Evolutionary conservation across 2,888 invertebrate species (phyloP).

Genomic region (Aphrophora alni): DNA sequence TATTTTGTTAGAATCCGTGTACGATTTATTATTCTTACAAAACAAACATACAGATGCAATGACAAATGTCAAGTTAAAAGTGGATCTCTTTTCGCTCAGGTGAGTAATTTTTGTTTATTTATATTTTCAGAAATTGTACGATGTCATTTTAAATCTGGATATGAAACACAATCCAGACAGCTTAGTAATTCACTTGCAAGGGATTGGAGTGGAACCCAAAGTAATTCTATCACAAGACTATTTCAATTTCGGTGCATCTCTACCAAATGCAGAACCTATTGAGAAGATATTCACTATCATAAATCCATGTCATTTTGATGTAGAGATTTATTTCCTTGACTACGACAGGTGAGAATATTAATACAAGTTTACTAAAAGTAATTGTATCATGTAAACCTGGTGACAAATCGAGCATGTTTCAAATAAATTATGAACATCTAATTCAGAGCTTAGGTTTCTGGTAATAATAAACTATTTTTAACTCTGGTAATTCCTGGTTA

Average conservation of each 20-base stretch:
- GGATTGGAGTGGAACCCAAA: conserved; percentile 24
- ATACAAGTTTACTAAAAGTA: not conserved
- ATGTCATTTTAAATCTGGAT: not conserved
- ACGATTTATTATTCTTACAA: too few species aligned
- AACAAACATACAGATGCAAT: too few species aligned
- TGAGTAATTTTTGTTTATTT: too few species aligned
- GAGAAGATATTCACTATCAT: conserved; percentile 13
- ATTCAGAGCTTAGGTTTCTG: not conserved
- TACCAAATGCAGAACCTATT: conserved; percentile 3
- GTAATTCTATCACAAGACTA: not conserved
- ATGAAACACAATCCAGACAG: conserved; percentile 25
- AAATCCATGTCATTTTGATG: conserved; percentile 23
- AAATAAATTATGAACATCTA: too few species aligned
- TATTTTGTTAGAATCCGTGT: too few species aligned
- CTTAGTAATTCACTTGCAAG: not conserved
- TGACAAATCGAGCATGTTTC: too few species aligned
- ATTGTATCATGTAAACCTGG: too few species aligned
- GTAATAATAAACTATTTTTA: too few species aligned
- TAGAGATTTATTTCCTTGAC: conserved; percentile 25
- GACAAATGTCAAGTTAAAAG: too few species aligned
- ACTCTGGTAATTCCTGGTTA: too few species aligned
- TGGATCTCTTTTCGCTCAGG: too few species aligned
- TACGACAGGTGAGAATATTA: conserved; percentile 16
- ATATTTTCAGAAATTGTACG: conserved; percentile 23
- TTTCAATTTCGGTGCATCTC: conserved; percentile 24